phyloP scores from a whole-genome alignment of 2,888 invertebrate species.

The Apotomis turbidana region DNA sequence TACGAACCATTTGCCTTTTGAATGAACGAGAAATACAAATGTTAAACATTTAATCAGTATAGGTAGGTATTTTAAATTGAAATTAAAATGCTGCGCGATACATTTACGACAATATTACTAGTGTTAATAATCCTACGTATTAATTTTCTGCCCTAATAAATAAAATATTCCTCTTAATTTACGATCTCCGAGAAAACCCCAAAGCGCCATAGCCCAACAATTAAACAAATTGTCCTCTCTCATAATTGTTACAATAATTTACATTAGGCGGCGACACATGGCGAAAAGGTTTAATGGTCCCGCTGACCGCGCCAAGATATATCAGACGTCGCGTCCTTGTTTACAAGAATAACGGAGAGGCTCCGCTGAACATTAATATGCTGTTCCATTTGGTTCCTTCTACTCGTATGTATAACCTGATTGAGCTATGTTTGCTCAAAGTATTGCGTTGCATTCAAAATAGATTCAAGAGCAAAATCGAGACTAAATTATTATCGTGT shows the following conservation, averaged over 20 bases:
- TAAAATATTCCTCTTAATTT: constrained; percentile 21
- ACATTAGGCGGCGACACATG: constrained; percentile 50
- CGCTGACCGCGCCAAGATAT: constrained; percentile 77
- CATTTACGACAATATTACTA: background rate
- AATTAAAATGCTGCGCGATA: too few species aligned
- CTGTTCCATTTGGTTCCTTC: constrained; percentile 50
- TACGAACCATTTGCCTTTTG: too few species aligned
- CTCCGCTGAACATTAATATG: constrained; percentile 64
- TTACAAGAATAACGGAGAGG: constrained; percentile 80
- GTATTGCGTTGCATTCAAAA: too few species aligned
- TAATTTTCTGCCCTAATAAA: background rate
- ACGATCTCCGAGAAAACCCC: constrained; percentile 17
- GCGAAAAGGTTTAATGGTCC: constrained; percentile 59
- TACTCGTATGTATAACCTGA: background rate
- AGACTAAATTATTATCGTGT: too few species aligned
- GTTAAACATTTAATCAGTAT: too few species aligned
- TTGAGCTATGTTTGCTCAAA: too few species aligned
- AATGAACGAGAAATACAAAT: too few species aligned
- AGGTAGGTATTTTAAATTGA: too few species aligned
- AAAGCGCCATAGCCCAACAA: constrained; percentile 26
- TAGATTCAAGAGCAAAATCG: too few species aligned
- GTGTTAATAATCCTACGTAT: background rate
- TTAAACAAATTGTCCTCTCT: constrained; percentile 42
- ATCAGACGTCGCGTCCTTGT: constrained; percentile 75
- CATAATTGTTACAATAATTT: constrained; percentile 44